Conservation (phyloP, 1,140 invertebrate genomes). For the Micrasema longulum region DNA sequence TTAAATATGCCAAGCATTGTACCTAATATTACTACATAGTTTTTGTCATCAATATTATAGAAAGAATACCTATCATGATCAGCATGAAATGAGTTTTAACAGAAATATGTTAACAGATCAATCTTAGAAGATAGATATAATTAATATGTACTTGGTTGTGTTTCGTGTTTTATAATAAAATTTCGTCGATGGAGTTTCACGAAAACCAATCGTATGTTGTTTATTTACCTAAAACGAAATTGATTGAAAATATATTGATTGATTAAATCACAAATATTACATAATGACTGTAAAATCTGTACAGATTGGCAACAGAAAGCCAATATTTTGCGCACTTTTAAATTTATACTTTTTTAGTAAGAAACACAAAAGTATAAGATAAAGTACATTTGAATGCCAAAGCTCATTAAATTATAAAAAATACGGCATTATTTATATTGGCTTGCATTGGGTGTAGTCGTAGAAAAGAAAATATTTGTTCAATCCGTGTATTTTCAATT, state of each 20-base stretch:
- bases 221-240: background rate
- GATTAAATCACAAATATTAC: background rate
- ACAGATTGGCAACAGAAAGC: background rate
- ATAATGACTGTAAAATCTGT: background rate
- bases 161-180: too few relatives aligned
- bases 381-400: slow-evolving; percentile 22
- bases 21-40: too few relatives aligned
- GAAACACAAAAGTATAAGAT: background rate
- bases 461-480: slow-evolving; percentile 8
- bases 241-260: background rate
- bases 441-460: slow-evolving; percentile 38
- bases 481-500: slow-evolving; percentile 37
- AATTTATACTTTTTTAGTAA: background rate
- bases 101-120: too few relatives aligned
- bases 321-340: slow-evolving; percentile 1
- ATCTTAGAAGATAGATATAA: too few relatives aligned
- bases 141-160: too few relatives aligned
- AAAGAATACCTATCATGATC: too few relatives aligned
- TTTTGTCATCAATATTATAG: too few relatives aligned
- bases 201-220: too few relatives aligned
- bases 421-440: slow-evolving; percentile 40
- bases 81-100: too few relatives aligned
- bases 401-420: slow-evolving; percentile 22
- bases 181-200: too few relatives aligned
- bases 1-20: too few relatives aligned